These are phyloP conservation scores for Hemibagrus guttatus DNA, from an alignment of 2,797 vertebrate species.

Conservation along the genomic window DNA sequence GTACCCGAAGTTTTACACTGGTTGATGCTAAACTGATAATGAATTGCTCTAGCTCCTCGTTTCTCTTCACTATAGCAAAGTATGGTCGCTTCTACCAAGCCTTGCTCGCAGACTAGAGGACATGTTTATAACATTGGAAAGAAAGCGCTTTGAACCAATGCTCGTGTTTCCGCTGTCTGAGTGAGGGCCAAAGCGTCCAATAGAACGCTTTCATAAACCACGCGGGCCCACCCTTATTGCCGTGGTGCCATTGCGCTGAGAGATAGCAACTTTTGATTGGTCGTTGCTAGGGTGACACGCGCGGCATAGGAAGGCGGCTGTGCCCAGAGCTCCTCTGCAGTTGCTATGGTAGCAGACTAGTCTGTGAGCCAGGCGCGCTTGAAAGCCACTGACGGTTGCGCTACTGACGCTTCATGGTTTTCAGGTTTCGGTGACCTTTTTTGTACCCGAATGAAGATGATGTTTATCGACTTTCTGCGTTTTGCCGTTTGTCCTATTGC, in stretches of 20 bases:
- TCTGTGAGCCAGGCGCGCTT: slow-evolving; percentile 73
- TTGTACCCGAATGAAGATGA: neutral
- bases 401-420: neutral
- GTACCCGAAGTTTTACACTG: slow-evolving; percentile 79
- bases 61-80: slow-evolving; percentile 47
- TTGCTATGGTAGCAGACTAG: slow-evolving; percentile 84
- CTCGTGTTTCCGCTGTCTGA: slow-evolving; percentile 58
- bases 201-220: slow-evolving; percentile 60
- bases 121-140: slow-evolving; percentile 84
- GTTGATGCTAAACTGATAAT: slow-evolving; percentile 77
- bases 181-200: slow-evolving; percentile 69
- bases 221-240: slow-evolving; percentile 69
- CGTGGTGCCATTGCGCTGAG: slow-evolving; percentile 68
- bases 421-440: neutral
- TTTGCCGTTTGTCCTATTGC: neutral
- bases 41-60: slow-evolving; percentile 59
- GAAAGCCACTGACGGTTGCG: slow-evolving; percentile 60
- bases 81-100: slow-evolving; percentile 67
- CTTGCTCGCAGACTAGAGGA: slow-evolving; percentile 71
- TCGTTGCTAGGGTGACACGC: slow-evolving; percentile 80
- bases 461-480: neutral
- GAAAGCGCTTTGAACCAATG: slow-evolving; percentile 74
- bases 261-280: slow-evolving; percentile 83
- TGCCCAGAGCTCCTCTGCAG: slow-evolving; percentile 73
- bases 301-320: slow-evolving; percentile 77